Base-by-base conservation (phyloP, 2,888 invertebrate species). In the Neoscelio sp. region DNA sequence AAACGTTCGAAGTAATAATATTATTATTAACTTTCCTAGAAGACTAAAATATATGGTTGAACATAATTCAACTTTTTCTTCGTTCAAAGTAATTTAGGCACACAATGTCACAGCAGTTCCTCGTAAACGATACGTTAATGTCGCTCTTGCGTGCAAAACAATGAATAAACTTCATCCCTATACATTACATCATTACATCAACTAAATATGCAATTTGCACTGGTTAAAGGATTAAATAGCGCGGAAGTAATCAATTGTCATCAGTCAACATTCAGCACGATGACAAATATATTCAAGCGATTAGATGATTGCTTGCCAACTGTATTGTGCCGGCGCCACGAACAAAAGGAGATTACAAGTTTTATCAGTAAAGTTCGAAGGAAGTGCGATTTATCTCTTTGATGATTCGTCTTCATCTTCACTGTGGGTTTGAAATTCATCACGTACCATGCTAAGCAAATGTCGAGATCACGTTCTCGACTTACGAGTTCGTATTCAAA, bases 221-320 rank as follows among this genome's bases (percentile, higher is more conserved):
- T 17, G 10, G 33, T 52, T 52, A 17, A 52, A 10, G 50, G 30
- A 33, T 52, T 52, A 52, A 52, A 52, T 52, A 33, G 33, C n/a
- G 33, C 18, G 18, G 50, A 52, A 52, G 50, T 48, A 48, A 48
- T 52, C 30, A 52, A 13, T 52, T 33, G 18, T 52, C 17, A n/a
- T 18, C 10, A 33, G 23, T 52, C 50, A 33, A 33, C 50, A 18
- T 52, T 52, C 3, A 48, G 13, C 10, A 28, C 15, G n/a, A 33
- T n/a, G 28, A 48, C 33, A 33, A 17, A 48, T 48, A 26, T 26
- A 23, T 48, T 52, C 18, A 48, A 6, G 30, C 10, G 50, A 52
- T 33, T 52, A 28, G 18, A 33, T n/a, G 18, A 28, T 48, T 28
- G 13, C 28, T 48, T 48, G 28, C 7, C 15, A 15, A 28, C 26